These are phyloP conservation scores for Trichosurus vulpecula DNA, from an alignment of 2,797 vertebrate species.

Conservation along the genomic window DNA sequence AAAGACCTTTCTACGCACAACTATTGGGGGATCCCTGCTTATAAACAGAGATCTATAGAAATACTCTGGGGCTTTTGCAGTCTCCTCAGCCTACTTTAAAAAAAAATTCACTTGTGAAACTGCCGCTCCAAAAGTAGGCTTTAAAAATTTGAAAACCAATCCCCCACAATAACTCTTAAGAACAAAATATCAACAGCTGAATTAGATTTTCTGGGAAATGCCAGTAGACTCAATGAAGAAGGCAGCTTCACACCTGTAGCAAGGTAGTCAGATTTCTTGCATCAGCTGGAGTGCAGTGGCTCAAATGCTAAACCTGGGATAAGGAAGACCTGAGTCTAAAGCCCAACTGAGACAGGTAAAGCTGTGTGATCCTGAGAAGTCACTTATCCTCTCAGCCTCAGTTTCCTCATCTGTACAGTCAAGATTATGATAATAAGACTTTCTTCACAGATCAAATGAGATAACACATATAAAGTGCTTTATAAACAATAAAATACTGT, in stretches of 20 bases:
- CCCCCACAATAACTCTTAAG: conserved; percentile 14
- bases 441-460: not conserved
- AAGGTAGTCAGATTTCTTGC: conserved; percentile 37
- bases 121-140: not conserved
- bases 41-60: conserved; percentile 13
- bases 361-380: not conserved
- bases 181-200: conserved; percentile 49
- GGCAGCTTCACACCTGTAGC: conserved; percentile 57
- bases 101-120: conserved; percentile 52
- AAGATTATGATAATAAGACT: not conserved
- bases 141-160: not conserved
- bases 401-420: not conserved
- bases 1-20: conserved; percentile 7
- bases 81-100: conserved; percentile 32
- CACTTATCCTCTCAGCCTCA: not conserved
- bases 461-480: not conserved
- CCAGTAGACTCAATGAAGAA: conserved; percentile 40
- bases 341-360: not conserved
- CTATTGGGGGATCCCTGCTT: not conserved
- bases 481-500: not conserved
- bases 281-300: not conserved
- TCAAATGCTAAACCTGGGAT: not conserved
- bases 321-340: not conserved
- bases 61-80: not conserved
- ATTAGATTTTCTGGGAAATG: conserved; percentile 53